Percentiles rank a stretch among this genome's conserved stretches.
phyloP scores from a whole-genome alignment of 2,797 vertebrate species.

The Podarcis siculus region DNA sequence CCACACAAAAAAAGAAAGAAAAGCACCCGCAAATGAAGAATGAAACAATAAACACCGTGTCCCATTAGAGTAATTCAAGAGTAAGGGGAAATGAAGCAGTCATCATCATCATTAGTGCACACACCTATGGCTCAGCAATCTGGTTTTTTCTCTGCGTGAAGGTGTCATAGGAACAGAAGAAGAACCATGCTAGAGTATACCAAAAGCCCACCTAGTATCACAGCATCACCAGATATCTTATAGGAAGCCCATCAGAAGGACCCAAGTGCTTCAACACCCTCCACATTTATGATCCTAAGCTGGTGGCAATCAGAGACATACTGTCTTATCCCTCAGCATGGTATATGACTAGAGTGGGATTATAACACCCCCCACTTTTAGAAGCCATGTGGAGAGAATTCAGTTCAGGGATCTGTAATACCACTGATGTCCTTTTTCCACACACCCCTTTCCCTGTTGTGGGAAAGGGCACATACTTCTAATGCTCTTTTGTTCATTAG shows the following conservation, averaged over 20 bases:
- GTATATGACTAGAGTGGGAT: too few relatives aligned
- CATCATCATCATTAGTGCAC: not conserved
- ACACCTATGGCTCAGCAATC: not conserved
- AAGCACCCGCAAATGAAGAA: fast-evolving
- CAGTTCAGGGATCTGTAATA: not conserved
- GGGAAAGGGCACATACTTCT: not conserved
- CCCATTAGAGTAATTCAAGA: not conserved
- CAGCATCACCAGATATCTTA: too few relatives aligned
- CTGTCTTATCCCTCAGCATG: not conserved
- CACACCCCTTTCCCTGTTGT: not conserved
- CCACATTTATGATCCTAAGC: too few relatives aligned
- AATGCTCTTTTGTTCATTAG: not conserved
- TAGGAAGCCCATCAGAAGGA: too few relatives aligned
- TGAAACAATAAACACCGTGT: not conserved
- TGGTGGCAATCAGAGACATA: too few relatives aligned
- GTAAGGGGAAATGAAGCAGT: not conserved
- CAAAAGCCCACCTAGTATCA: too few relatives aligned
- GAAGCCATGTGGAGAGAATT: not conserved
- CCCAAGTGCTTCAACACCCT: too few relatives aligned
- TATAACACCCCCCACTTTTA: not conserved
- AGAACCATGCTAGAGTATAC: too few relatives aligned
- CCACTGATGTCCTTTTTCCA: not conserved
- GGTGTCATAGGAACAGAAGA: too few relatives aligned
- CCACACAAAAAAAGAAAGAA: not conserved
- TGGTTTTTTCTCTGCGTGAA: not conserved